Conservation (phyloP, 2,797 vertebrate species). For the Chelidonichthys spinosus region DNA sequence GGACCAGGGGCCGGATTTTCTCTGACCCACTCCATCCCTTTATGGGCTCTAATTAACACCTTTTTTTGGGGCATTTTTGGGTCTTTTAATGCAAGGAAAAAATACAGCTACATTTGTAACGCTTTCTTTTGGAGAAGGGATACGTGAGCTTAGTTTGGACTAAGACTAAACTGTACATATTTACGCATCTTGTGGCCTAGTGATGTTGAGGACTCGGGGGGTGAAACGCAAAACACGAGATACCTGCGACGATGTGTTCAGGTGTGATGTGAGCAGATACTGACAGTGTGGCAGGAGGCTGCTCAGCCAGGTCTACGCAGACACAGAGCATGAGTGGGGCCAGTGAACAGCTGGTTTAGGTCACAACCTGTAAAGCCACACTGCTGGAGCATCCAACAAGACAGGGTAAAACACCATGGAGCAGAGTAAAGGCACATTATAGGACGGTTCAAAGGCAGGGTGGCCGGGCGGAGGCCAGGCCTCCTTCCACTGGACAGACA, state of each 20-base stretch:
- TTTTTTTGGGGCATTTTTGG: no score
- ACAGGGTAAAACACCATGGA: conserved; percentile 37
- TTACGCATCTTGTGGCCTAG: background rate
- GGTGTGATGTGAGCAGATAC: conserved; percentile 44
- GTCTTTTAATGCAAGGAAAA: background rate
- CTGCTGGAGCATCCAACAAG: conserved; percentile 45
- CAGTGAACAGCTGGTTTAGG: conserved; percentile 65
- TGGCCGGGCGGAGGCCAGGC: background rate
- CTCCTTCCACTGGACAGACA: background rate
- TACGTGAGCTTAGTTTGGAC: background rate
- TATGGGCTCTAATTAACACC: no score
- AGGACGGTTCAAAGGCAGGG: conserved; percentile 6
- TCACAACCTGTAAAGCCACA: conserved; percentile 66
- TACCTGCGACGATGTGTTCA: conserved; percentile 22
- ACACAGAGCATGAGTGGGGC: conserved; percentile 7
- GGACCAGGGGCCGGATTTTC: no score
- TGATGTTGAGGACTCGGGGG: conserved; percentile 12
- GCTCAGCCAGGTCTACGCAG: conserved; percentile 9
- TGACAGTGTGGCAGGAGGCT: conserved; percentile 14
- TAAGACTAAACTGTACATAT: background rate
- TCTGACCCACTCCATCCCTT: no score
- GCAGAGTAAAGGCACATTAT: conserved; percentile 9
- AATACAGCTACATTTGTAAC: background rate
- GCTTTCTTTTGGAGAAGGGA: background rate
- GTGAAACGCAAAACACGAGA: conserved; percentile 10